A percentile compares a stretch with the other conserved stretches of the same genome.
Evolutionary conservation across 2,113 vertebrate species (phyloP).

Genomic region (Microcebus griseorufus): DNA sequence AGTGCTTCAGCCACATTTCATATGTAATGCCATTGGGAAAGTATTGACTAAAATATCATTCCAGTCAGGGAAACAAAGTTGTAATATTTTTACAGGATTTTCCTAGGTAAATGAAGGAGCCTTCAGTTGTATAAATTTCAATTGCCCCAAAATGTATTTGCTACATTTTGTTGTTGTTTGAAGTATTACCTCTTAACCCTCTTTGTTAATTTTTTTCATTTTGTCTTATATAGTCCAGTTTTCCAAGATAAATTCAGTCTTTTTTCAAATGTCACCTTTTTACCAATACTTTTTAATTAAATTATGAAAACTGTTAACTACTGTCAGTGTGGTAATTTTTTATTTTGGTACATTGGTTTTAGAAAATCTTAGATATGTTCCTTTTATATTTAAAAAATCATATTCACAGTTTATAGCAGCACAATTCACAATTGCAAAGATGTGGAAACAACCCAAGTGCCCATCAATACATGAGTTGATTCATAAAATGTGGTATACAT

Average conservation of each 20-base stretch:
- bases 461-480: too few species aligned
- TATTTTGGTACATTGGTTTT: constrained; percentile 59
- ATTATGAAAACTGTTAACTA: constrained; percentile 89
- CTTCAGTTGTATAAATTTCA: constrained; percentile 84
- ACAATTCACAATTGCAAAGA: too few species aligned
- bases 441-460: too few species aligned
- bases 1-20: constrained; percentile 86
- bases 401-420: background rate
- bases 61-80: constrained; percentile 82
- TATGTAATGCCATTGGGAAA: constrained; percentile 79
- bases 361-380: constrained; percentile 26
- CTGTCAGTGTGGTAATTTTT: constrained; percentile 83
- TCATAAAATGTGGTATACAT: too few species aligned
- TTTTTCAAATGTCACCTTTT: constrained; percentile 89
- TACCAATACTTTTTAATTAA: constrained; percentile 92
- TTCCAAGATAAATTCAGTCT: constrained; percentile 87
- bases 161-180: constrained; percentile 87
- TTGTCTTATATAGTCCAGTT: constrained; percentile 85
- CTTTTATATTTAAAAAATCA: constrained; percentile 34
- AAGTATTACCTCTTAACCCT: constrained; percentile 89
- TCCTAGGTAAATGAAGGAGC: constrained; percentile 85
- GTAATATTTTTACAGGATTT: constrained; percentile 84
- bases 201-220: constrained; percentile 84
- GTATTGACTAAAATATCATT: constrained; percentile 78
- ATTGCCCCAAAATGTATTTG: constrained; percentile 86